These are phyloP conservation scores for Takifugu flavidus DNA, from an alignment of 2,113 vertebrate species.

Conservation along the genomic window DNA sequence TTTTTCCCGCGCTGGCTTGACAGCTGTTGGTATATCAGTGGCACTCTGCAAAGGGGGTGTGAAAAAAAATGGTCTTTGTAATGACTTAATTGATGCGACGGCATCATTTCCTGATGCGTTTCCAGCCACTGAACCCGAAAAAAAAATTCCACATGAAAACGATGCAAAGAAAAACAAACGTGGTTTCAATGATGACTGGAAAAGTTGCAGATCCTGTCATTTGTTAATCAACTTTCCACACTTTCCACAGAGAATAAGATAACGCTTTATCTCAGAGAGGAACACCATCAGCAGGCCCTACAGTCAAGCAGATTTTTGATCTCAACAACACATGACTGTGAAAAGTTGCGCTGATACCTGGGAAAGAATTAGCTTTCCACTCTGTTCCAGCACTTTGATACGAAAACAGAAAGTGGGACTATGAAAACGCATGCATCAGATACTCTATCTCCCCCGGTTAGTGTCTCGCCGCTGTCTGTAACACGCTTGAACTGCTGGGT, in stretches of 20 bases:
- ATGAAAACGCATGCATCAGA: slow-evolving; percentile 62
- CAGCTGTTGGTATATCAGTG: not conserved
- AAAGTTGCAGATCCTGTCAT: slow-evolving; percentile 31
- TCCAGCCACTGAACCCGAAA: not conserved
- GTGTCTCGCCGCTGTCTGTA: slow-evolving; percentile 58
- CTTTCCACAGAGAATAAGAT: slow-evolving; percentile 40
- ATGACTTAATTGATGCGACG: too few relatives aligned
- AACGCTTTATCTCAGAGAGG: slow-evolving; percentile 59
- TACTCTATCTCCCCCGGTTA: slow-evolving; percentile 61
- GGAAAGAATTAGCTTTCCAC: slow-evolving; percentile 59
- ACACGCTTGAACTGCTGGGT: slow-evolving; percentile 60
- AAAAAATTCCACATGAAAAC: not conserved
- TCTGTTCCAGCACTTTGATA: slow-evolving; percentile 58
- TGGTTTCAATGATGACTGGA: slow-evolving; percentile 10
- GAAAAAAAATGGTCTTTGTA: too few relatives aligned
- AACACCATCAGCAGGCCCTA: slow-evolving; percentile 48
- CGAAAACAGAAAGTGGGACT: slow-evolving; percentile 59
- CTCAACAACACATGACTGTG: slow-evolving; percentile 52
- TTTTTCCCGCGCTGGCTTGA: not conserved
- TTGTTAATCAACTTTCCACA: slow-evolving; percentile 37
- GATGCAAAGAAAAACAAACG: too few relatives aligned
- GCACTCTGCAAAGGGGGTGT: too few relatives aligned
- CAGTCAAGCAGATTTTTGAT: slow-evolving; percentile 62
- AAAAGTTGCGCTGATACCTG: slow-evolving; percentile 65
- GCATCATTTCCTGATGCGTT: not conserved